Conservation (phyloP, 2,888 invertebrate genomes). For the Azorinus chamasolen region DNA sequence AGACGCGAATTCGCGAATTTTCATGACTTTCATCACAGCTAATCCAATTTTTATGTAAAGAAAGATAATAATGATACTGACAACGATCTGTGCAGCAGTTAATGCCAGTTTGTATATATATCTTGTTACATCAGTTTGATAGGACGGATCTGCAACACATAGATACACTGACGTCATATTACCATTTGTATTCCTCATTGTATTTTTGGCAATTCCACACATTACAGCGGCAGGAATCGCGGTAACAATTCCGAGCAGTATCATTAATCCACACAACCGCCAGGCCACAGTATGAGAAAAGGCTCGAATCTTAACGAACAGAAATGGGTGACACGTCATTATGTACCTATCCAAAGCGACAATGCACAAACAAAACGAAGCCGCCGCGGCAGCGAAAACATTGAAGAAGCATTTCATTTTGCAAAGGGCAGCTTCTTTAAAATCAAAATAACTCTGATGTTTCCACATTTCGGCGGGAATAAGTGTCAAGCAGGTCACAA, state of each 20-base stretch:
- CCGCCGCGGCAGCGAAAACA: slow-evolving; percentile 55
- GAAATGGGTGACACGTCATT: slow-evolving; percentile 50
- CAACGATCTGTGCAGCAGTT: slow-evolving; percentile 19
- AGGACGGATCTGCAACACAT: slow-evolving; percentile 47
- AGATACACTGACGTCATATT: slow-evolving; percentile 27
- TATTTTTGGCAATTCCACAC: slow-evolving; percentile 39
- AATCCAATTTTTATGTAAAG: slow-evolving; percentile 49
- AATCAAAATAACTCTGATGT: slow-evolving; percentile 55
- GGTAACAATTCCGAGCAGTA: slow-evolving; percentile 42
- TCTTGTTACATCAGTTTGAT: slow-evolving; percentile 13
- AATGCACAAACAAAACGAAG: slow-evolving; percentile 49
- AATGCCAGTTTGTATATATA: slow-evolving; percentile 41
- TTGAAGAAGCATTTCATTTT: slow-evolving; percentile 61
- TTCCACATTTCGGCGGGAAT: slow-evolving; percentile 62
- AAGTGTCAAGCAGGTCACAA: slow-evolving; percentile 49
- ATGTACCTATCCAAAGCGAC: slow-evolving; percentile 58
- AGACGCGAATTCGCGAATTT: slow-evolving; percentile 5
- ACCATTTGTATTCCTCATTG: slow-evolving; percentile 29
- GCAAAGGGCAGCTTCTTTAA: slow-evolving; percentile 44
- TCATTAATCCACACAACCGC: slow-evolving; percentile 41
- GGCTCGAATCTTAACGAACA: slow-evolving; percentile 33
- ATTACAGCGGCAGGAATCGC: slow-evolving; percentile 53
- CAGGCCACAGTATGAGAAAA: slow-evolving; percentile 43
- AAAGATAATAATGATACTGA: slow-evolving; percentile 39
- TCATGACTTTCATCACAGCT: slow-evolving; percentile 46